Conservation (phyloP, 2,113 vertebrate species). For the Ceyx cyanopectus region DNA sequence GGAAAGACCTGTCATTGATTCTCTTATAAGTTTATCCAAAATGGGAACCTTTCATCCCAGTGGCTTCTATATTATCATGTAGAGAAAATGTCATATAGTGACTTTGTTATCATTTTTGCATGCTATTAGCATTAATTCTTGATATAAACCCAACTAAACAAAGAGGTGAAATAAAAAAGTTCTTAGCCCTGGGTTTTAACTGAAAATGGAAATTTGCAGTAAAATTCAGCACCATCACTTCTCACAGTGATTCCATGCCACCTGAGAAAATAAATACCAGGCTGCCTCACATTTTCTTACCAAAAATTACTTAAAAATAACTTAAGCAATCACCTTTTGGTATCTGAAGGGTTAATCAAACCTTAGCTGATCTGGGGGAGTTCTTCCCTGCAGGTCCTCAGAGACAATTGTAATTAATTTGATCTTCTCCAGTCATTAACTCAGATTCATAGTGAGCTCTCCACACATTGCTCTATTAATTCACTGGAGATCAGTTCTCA, state of each 20-base stretch:
- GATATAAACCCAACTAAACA: neutral
- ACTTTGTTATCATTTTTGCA: neutral
- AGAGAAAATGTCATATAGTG: neutral
- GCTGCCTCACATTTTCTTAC: neutral
- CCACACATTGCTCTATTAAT: slow-evolving; percentile 80
- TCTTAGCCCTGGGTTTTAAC: neutral
- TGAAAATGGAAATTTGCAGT: neutral
- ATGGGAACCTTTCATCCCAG: neutral
- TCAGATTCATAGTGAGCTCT: slow-evolving; percentile 77
- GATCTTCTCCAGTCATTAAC: slow-evolving; percentile 85
- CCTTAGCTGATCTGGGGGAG: slow-evolving; percentile 70
- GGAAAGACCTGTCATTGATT: neutral
- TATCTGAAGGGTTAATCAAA: slow-evolving; percentile 75
- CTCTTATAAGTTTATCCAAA: neutral
- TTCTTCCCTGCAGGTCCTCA: slow-evolving; percentile 77
- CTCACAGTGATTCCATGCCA: neutral
- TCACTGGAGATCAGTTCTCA: slow-evolving; percentile 82
- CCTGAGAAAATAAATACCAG: slow-evolving; percentile 4
- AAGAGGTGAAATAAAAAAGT: neutral
- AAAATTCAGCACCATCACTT: neutral
- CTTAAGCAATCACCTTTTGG: slow-evolving; percentile 22
- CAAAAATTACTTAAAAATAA: neutral
- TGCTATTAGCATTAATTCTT: neutral
- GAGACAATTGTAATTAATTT: slow-evolving; percentile 86
- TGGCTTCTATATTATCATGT: neutral